Conservation (phyloP, 2,797 vertebrate genomes). For the Carapus acus region DNA sequence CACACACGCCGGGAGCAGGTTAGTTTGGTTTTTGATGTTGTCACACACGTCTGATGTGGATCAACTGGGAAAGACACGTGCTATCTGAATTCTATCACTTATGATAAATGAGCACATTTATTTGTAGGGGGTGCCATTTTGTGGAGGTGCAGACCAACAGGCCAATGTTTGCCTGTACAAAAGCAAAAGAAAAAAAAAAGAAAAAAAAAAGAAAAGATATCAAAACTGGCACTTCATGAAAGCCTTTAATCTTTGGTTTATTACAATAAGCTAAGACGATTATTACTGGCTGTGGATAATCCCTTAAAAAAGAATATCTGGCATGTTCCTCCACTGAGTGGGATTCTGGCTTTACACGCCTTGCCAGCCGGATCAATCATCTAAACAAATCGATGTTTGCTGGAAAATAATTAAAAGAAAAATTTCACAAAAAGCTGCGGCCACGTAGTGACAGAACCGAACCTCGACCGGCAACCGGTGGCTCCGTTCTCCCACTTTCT, state of each 20-base stretch:
- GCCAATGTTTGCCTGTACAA: constrained; percentile 8
- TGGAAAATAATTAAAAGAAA: constrained; percentile 11
- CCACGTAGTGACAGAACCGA: too few species aligned
- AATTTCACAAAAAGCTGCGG: constrained; percentile 8
- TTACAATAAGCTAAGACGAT: constrained; percentile 73
- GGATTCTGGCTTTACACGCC: constrained; percentile 44
- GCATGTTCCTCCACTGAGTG: constrained; percentile 63
- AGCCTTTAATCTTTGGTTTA: constrained; percentile 74
- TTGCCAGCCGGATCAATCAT: constrained; percentile 47
- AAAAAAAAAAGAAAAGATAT: constrained; percentile 57
- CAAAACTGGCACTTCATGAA: constrained; percentile 57
- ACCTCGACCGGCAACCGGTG: constrained; percentile 43
- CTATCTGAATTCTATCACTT: constrained; percentile 45
- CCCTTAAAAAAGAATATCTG: constrained; percentile 57
- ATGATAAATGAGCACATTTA: constrained; percentile 27
- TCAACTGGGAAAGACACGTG: constrained; percentile 25
- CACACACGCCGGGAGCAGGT: constrained; percentile 52
- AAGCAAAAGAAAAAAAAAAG: constrained; percentile 54
- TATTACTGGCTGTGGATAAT: constrained; percentile 73
- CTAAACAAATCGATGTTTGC: constrained; percentile 48
- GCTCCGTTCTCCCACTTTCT: constrained; percentile 42
- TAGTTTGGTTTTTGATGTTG: constrained; percentile 37
- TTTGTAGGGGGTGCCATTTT: constrained; percentile 11
- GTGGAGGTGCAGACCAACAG: constrained; percentile 23
- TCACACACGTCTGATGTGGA: constrained; percentile 27